Conservation (phyloP, 2,113 vertebrate species). For the Paradoxurus hermaphroditus region DNA sequence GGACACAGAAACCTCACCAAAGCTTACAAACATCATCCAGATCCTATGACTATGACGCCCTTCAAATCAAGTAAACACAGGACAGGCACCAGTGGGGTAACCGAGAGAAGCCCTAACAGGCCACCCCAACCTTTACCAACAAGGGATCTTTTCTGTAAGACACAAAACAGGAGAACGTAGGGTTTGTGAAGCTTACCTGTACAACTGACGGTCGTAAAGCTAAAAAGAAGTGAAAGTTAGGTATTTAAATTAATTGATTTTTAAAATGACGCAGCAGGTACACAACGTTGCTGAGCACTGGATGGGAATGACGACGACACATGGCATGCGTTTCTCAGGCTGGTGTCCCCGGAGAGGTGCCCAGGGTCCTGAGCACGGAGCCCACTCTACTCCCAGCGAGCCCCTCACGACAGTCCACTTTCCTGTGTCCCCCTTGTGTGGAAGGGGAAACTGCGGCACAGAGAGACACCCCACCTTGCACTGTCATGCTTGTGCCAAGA, state of each 20-base stretch:
- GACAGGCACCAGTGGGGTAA: neutral
- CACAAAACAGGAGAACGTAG: neutral
- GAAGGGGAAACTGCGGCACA: neutral
- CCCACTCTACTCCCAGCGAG: neutral
- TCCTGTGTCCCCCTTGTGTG: neutral
- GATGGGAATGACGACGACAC: neutral
- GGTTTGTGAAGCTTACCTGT: conserved; percentile 85
- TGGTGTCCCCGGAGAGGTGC: neutral
- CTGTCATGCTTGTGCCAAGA: no score
- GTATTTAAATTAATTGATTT: neutral
- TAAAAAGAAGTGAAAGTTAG: conserved; percentile 70
- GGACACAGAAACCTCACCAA: neutral
- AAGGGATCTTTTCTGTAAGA: neutral
- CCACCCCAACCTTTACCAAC: neutral
- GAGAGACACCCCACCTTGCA: neutral
- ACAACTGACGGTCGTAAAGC: conserved; percentile 90
- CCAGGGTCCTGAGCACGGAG: neutral
- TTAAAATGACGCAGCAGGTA: neutral
- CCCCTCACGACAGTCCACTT: neutral
- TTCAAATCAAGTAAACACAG: neutral
- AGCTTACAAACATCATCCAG: neutral
- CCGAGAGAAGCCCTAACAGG: neutral
- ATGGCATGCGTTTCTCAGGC: neutral
- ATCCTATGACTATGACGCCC: neutral
- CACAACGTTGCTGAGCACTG: accelerated